These are phyloP conservation scores for Orthosia cruda DNA, from an alignment of 2,888 invertebrate genomes.

Conservation along the genomic window DNA sequence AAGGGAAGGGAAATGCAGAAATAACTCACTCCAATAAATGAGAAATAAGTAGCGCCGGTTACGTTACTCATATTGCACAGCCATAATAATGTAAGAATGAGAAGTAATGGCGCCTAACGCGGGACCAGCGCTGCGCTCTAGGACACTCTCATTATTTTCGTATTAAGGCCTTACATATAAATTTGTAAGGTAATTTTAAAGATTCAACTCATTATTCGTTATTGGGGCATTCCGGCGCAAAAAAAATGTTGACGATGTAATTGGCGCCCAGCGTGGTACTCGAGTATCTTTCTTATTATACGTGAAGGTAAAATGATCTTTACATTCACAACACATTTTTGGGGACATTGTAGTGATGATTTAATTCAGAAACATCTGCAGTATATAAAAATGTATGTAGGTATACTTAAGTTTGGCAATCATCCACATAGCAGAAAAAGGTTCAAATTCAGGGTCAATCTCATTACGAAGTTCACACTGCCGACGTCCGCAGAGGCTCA, in stretches of 20 bases:
- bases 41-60: slow-evolving; percentile 63
- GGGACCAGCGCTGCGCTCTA: slow-evolving; percentile 51
- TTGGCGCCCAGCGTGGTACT: slow-evolving; percentile 40
- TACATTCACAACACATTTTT: background rate
- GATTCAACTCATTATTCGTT: slow-evolving; percentile 32
- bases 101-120: slow-evolving; percentile 66
- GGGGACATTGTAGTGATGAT: background rate
- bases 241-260: slow-evolving; percentile 20
- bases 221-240: slow-evolving; percentile 13
- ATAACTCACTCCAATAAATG: slow-evolving; percentile 67
- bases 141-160: slow-evolving; percentile 63
- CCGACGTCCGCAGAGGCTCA: slow-evolving; percentile 25
- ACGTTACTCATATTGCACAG: slow-evolving; percentile 61
- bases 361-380: background rate
- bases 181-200: slow-evolving; percentile 37
- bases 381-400: background rate
- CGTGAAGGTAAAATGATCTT: background rate
- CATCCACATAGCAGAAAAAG: slow-evolving; percentile 3
- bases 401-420: slow-evolving; percentile 7
- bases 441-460: slow-evolving; percentile 47
- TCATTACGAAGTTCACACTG: slow-evolving; percentile 34
- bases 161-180: slow-evolving; percentile 60
- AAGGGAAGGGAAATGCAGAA: slow-evolving; percentile 36
- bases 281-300: slow-evolving; percentile 2
- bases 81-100: slow-evolving; percentile 66